These are phyloP conservation scores for Gadopsis bispinosus DNA, from an alignment of 2,797 vertebrate species.

Conservation along the genomic window DNA sequence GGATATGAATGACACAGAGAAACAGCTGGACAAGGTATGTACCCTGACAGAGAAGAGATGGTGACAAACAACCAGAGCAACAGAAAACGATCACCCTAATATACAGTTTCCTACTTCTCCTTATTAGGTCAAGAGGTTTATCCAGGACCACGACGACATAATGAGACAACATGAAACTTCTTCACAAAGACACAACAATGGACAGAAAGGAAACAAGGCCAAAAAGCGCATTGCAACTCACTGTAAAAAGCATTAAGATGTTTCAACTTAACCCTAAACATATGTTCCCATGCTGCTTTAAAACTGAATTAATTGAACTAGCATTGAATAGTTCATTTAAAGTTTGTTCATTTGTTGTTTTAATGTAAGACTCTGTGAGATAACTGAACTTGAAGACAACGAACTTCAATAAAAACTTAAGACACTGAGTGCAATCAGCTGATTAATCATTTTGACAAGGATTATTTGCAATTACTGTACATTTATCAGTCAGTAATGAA, in stretches of 20 bases:
- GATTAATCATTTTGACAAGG: neutral
- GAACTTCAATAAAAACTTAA: constrained; percentile 7
- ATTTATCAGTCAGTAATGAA: neutral
- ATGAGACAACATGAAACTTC: constrained; percentile 53
- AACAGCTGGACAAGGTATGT: constrained; percentile 88
- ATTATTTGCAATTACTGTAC: neutral
- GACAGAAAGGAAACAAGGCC: constrained; percentile 14
- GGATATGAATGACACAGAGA: constrained; percentile 83
- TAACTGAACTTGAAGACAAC: neutral
- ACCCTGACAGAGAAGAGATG: neutral
- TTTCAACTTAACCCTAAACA: neutral
- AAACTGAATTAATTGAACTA: neutral
- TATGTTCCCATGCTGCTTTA: neutral
- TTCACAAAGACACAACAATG: neutral
- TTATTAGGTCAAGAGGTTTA: constrained; percentile 85
- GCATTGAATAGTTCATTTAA: neutral
- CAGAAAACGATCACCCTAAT: neutral
- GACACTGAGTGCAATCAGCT: neutral
- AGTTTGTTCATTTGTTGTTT: neutral
- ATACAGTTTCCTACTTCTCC: neutral
- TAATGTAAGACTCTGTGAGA: constrained; percentile 25
- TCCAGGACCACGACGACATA: constrained; percentile 75
- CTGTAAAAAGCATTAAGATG: neutral
- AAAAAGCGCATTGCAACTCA: neutral
- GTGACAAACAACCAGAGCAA: neutral